phyloP scores from a whole-genome alignment of 2,888 invertebrate species.

The Gastracanthus pulcherrimus region DNA sequence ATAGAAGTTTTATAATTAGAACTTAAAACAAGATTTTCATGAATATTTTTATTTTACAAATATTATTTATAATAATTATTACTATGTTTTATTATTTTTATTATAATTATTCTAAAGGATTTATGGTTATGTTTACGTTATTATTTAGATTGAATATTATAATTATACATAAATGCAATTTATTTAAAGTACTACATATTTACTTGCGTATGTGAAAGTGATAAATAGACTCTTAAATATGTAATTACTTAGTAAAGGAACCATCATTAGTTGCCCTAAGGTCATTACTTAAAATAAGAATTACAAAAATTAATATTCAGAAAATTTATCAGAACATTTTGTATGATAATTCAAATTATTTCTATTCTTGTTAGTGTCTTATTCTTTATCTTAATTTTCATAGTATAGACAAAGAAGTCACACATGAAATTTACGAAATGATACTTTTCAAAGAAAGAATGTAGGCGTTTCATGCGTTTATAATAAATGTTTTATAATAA shows the following conservation, averaged over 20 bases:
- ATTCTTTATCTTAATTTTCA: background rate
- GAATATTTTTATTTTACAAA: too few relatives aligned
- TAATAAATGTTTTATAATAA: constrained; percentile 20
- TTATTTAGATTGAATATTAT: background rate
- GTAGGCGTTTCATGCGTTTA: constrained; percentile 12
- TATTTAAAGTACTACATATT: constrained; percentile 1
- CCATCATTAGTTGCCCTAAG: background rate
- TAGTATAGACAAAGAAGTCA: background rate
- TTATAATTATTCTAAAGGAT: background rate
- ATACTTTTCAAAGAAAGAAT: background rate
- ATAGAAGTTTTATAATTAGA: too few relatives aligned
- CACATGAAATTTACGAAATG: background rate
- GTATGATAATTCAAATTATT: background rate
- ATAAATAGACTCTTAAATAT: background rate
- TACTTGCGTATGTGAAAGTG: background rate
- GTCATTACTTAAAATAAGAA: background rate
- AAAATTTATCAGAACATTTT: background rate
- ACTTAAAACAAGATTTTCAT: too few relatives aligned
- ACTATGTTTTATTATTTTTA: background rate
- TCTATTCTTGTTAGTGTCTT: background rate
- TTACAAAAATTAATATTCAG: background rate
- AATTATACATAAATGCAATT: background rate
- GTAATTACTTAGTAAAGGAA: background rate
- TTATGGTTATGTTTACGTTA: background rate
- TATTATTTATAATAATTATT: too few relatives aligned